Base-by-base conservation (phyloP, 2,113 vertebrate species). In the Brachypteracias leptosomus region DNA sequence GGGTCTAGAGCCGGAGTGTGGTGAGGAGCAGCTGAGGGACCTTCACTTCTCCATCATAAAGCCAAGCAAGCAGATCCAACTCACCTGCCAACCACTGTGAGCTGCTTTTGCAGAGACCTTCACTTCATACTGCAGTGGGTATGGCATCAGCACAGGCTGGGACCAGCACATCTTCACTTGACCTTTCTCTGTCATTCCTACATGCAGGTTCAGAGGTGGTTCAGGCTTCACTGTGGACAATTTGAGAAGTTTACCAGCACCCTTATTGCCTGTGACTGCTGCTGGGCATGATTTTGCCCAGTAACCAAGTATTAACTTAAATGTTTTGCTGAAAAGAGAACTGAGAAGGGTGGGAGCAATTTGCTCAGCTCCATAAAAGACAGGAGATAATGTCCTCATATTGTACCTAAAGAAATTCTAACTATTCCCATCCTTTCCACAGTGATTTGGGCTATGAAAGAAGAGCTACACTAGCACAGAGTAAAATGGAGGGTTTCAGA, bases 141-240 rank as follows among this genome's bases (percentile, higher is more conserved):
- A 97, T 1, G 89, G 91, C 57, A 72, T 24, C n/a, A 49, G 36
- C 11, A 63, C 78, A 35, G 97, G 79, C 20, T 74, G 85, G 8
- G 97, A 97, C 99, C 99, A 99, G 78, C 96, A 97, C 36, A 99
- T 66, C 77, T 97, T 97, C 94, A 99, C 95, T 33, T 98, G 90
- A 24, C 98, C 98, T 33, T 97, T 52, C 18, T 97, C 97, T 57
- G 98, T 98, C 95, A 99, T 98, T 80, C 97, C 96, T 65, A 98
- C 97, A 35, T 62, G 98, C 65, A 99, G 96, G 94, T 98, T 94
- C 65, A 86, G 35, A 5, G 99, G 99, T 84, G 99, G 97, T 54
- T 98, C 96, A n/a, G 99, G 99, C 93, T 98, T 98, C 89, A 98
- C 99, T 99, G 98, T 13, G 6, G 75, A 92, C 61, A 97, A 63